Conservation (phyloP, 2,888 invertebrate genomes). For the Dorcus parallelipipedus region DNA sequence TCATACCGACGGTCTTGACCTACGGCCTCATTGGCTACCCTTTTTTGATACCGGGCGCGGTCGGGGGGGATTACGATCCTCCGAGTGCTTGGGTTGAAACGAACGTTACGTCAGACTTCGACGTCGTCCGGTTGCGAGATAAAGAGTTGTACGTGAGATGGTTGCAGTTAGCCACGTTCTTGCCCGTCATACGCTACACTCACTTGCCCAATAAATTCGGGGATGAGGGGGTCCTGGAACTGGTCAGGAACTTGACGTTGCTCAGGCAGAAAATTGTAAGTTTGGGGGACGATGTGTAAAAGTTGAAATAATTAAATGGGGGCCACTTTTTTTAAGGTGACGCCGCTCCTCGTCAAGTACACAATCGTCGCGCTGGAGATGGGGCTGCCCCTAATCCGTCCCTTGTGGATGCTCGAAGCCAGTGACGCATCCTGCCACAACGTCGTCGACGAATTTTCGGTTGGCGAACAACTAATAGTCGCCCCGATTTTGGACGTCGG, state of each 20-base stretch:
- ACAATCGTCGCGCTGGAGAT: constrained; percentile 75
- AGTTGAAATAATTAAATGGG: constrained; percentile 3
- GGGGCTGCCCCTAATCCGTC: constrained; percentile 81
- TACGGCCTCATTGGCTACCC: constrained; percentile 91
- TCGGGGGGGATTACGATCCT: constrained; percentile 82
- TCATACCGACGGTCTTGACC: constrained; percentile 83
- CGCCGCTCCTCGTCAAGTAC: constrained; percentile 72
- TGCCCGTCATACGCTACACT: constrained; percentile 90
- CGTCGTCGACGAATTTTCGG: constrained; percentile 81
- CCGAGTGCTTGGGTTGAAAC: constrained; percentile 54
- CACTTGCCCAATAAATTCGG: constrained; percentile 87
- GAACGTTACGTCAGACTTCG: constrained; percentile 45
- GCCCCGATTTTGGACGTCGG: constrained; percentile 78
- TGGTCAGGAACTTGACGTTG: constrained; percentile 70
- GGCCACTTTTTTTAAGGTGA: constrained; percentile 53
- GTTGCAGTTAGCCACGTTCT: constrained; percentile 85
- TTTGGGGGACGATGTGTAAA: constrained; percentile 11
- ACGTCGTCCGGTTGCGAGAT: constrained; percentile 59
- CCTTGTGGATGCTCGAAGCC: constrained; percentile 86
- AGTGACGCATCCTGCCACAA: constrained; percentile 73
- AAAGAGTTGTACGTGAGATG: constrained; percentile 85
- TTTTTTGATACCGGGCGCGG: constrained; percentile 88
- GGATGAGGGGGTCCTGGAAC: constrained; percentile 68
- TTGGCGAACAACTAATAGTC: constrained; percentile 87
- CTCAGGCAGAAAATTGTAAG: constrained; percentile 71